A percentile compares a stretch with the other conserved stretches of the same genome.
phyloP scores from a whole-genome alignment of 2,888 invertebrate species.

The Philereme vetulata region DNA sequence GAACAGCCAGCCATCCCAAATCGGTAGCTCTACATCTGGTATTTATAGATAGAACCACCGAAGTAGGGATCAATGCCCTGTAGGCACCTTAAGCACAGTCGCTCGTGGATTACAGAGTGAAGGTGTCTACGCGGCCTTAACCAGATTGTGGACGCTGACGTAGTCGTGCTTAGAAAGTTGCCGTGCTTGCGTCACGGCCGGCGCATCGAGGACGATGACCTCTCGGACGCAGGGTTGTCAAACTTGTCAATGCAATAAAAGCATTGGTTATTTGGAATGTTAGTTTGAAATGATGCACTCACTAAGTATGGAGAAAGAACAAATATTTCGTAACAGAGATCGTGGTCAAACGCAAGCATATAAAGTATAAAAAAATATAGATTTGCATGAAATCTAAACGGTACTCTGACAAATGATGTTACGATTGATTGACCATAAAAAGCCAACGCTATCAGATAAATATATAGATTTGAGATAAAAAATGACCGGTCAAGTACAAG shows the following conservation, averaged over 20 bases:
- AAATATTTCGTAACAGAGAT: no score
- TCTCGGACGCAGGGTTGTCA: slow-evolving; percentile 46
- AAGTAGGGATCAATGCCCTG: slow-evolving; percentile 47
- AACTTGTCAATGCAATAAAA: background rate
- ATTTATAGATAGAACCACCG: slow-evolving; percentile 34
- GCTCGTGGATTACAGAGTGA: slow-evolving; percentile 42
- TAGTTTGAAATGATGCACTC: no score
- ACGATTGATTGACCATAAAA: no score
- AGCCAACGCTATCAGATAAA: no score
- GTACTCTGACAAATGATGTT: no score
- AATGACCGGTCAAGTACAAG: no score
- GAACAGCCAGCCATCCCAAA: slow-evolving; percentile 2
- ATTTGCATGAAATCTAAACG: no score
- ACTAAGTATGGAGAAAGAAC: background rate
- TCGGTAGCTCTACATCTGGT: slow-evolving; percentile 23
- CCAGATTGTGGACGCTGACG: slow-evolving; percentile 74
- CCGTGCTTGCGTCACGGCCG: slow-evolving; percentile 74
- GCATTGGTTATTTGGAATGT: background rate
- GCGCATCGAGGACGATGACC: slow-evolving; percentile 69
- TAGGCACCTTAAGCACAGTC: slow-evolving; percentile 30
- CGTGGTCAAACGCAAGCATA: no score
- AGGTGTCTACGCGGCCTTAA: slow-evolving; percentile 67
- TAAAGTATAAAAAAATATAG: no score
- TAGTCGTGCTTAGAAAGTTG: slow-evolving; percentile 79
- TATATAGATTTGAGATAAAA: no score